Percentiles rank a stretch among this genome's conserved stretches.
phyloP scores from a whole-genome alignment of 2,888 invertebrate genomes.

The Melanophora roralis region DNA sequence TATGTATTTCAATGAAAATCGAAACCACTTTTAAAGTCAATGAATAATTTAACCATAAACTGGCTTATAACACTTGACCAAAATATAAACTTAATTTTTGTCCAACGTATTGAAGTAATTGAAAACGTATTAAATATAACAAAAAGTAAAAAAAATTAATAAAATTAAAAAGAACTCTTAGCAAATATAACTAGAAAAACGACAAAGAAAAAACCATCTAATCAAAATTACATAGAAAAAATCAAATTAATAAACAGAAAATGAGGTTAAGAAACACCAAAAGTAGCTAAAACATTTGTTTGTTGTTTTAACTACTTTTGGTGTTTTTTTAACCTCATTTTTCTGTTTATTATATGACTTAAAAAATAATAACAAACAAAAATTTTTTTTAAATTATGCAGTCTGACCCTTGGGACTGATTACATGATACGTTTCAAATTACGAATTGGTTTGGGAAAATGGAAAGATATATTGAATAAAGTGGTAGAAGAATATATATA shows the following conservation, averaged over 20 bases:
- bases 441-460: background rate
- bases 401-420: conserved; percentile 42
- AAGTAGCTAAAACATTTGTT: conserved; percentile 29
- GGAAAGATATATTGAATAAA: background rate
- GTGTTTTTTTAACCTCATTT: too few species aligned
- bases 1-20: conserved; percentile 17
- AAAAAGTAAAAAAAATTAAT: too few species aligned
- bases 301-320: too few species aligned
- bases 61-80: conserved; percentile 23
- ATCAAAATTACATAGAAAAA: conserved; percentile 34
- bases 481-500: background rate
- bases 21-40: conserved; percentile 23
- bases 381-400: conserved; percentile 28
- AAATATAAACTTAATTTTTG: background rate
- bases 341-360: too few species aligned
- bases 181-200: conserved; percentile 61
- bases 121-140: conserved; percentile 39
- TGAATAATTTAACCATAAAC: too few species aligned
- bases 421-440: conserved; percentile 23
- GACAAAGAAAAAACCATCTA: conserved; percentile 38
- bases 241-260: background rate
- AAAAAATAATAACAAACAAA: conserved; percentile 6
- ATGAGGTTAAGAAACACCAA: conserved; percentile 30
- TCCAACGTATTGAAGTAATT: conserved; percentile 33
- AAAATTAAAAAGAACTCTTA: conserved; percentile 8